phyloP scores from a whole-genome alignment of 2,797 vertebrate species.

The Halcyon chelicuti region DNA sequence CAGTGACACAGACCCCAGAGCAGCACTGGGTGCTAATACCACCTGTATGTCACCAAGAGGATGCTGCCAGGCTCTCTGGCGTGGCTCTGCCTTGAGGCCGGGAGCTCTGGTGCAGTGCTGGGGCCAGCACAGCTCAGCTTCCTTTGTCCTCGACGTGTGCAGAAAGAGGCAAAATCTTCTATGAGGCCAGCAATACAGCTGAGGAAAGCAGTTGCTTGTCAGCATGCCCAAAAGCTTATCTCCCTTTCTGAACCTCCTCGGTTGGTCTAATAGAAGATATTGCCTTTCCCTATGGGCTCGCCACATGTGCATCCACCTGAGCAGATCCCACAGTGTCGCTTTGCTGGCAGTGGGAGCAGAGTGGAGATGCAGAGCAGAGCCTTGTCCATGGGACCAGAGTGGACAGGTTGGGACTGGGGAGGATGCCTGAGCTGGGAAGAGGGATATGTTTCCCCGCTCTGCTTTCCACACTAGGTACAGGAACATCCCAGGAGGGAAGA shows the following conservation, averaged over 20 bases:
- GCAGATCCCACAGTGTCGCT: not conserved
- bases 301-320: fast-evolving
- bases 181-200: fast-evolving
- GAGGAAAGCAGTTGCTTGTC: not conserved
- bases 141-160: fast-evolving
- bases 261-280: not conserved
- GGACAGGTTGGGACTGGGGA: fast-evolving
- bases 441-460: not conserved
- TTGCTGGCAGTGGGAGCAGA: not conserved
- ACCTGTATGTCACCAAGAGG: fast-evolving
- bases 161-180: not conserved
- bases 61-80: not conserved
- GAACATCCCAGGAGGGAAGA: not conserved
- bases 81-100: fast-evolving
- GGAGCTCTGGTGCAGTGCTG: not conserved
- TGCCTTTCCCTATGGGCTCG: fast-evolving
- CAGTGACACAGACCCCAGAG: not conserved
- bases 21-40: not conserved
- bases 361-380: not conserved
- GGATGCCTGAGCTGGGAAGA: no score
- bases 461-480: fast-evolving
- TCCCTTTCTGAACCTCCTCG: not conserved
- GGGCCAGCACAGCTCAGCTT: not conserved
- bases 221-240: not conserved
- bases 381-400: fast-evolving